Evolutionary conservation across 2,888 invertebrate genomes (phyloP).

Genomic region (Pimpla rufipes): DNA sequence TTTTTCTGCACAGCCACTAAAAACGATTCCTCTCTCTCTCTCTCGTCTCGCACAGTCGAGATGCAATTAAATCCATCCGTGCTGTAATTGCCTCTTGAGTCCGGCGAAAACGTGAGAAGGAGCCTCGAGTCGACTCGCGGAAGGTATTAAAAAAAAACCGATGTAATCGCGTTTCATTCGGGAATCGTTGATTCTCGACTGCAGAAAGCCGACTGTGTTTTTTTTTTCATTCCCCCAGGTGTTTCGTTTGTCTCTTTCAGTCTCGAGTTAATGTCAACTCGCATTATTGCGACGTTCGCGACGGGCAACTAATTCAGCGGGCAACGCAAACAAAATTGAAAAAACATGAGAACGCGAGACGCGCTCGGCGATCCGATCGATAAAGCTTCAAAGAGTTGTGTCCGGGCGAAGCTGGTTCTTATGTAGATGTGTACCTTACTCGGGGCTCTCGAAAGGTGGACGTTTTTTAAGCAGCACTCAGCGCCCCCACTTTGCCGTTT

Average conservation of each 20-base stretch:
- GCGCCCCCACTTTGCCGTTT: constrained; percentile 22
- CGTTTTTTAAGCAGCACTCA: constrained; percentile 27
- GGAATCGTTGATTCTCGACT: not conserved
- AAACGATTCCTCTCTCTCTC: constrained; percentile 51
- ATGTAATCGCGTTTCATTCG: constrained; percentile 22
- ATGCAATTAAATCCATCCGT: constrained; percentile 56
- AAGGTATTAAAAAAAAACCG: constrained; percentile 28
- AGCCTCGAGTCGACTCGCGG: not conserved
- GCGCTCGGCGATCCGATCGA: not conserved
- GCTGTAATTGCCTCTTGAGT: constrained; percentile 55
- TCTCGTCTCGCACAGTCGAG: constrained; percentile 31
- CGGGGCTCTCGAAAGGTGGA: not conserved
- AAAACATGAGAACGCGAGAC: not conserved
- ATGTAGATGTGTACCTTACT: constrained; percentile 5
- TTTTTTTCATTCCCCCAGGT: no score
- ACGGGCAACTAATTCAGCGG: not conserved
- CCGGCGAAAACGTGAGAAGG: constrained; percentile 34
- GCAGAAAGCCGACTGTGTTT: not conserved
- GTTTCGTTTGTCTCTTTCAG: no score
- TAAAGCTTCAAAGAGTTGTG: not conserved
- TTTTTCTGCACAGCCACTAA: not conserved
- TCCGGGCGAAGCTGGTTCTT: not conserved
- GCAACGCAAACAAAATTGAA: not conserved
- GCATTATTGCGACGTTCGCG: not conserved
- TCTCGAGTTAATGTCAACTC: not conserved